Conservation (phyloP, 2,888 invertebrate species). For the Dryococelus australis region DNA sequence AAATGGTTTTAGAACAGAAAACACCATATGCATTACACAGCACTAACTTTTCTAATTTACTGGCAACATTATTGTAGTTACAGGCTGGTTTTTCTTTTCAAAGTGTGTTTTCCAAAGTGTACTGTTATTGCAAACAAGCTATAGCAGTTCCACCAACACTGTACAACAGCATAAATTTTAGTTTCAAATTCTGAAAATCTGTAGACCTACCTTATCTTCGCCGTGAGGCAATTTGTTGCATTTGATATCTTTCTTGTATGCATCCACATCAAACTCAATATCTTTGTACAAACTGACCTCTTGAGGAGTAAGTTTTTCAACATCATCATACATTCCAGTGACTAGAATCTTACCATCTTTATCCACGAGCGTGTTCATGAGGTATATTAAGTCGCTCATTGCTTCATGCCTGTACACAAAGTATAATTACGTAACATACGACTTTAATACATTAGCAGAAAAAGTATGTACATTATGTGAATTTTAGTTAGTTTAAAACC, state of each 20-base stretch:
- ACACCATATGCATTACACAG: too few relatives aligned
- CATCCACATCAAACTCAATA: constrained; percentile 86
- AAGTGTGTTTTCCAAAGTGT: too few relatives aligned
- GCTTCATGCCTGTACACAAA: constrained; percentile 74
- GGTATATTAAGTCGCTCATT: constrained; percentile 88
- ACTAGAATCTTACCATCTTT: constrained; percentile 86
- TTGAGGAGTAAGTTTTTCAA: constrained; percentile 73
- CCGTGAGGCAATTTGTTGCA: constrained; percentile 73
- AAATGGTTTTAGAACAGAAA: too few relatives aligned
- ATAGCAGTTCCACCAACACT: background rate
- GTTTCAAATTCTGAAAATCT: background rate
- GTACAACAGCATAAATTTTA: background rate
- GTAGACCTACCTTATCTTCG: constrained; percentile 69
- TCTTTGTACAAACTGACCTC: constrained; percentile 77
- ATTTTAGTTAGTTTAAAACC: too few relatives aligned
- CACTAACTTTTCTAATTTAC: too few relatives aligned
- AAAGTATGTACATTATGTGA: too few relatives aligned
- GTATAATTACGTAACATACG: too few relatives aligned
- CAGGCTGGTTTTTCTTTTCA: too few relatives aligned
- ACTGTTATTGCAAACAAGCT: too few relatives aligned
- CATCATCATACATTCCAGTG: constrained; percentile 83
- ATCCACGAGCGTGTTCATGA: constrained; percentile 85
- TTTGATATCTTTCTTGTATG: constrained; percentile 77
- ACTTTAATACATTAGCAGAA: too few relatives aligned
- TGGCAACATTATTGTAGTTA: too few relatives aligned